phyloP scores from a whole-genome alignment of 2,888 invertebrate genomes.

The Amblyjoppa fuscipennis region DNA sequence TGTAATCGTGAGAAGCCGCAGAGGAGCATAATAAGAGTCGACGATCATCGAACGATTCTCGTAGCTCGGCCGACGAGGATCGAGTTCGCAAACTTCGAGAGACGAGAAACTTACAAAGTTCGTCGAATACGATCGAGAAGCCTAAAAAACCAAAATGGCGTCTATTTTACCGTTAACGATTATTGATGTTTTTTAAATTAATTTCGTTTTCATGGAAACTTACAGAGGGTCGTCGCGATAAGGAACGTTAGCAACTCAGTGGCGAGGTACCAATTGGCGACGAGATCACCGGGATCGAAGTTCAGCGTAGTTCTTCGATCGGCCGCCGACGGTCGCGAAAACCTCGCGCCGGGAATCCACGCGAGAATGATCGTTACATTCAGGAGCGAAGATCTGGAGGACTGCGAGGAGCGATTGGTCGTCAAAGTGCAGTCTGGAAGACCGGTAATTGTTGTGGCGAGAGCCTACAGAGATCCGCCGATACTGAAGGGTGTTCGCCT shows the following conservation, averaged over 20 bases:
- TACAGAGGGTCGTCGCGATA: conserved; percentile 72
- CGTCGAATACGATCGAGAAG: not conserved
- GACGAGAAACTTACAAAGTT: conserved; percentile 81
- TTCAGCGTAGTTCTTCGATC: conserved; percentile 77
- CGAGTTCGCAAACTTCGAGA: conserved; percentile 82
- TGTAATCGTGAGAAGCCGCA: conserved; percentile 28
- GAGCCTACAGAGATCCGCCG: conserved; percentile 82
- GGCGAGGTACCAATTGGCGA: conserved; percentile 78
- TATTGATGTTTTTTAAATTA: not conserved
- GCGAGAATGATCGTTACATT: conserved; percentile 81
- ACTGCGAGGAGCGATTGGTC: conserved; percentile 79
- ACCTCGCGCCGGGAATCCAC: conserved; percentile 85
- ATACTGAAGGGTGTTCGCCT: conserved; percentile 76
- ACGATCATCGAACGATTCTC: conserved; percentile 71
- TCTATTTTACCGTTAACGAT: conserved; percentile 7
- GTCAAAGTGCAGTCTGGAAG: conserved; percentile 81
- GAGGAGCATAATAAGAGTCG: conserved; percentile 69
- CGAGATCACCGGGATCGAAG: conserved; percentile 75
- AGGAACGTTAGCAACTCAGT: conserved; percentile 77
- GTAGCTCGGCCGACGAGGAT: conserved; percentile 78
- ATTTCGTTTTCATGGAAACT: conserved; percentile 7
- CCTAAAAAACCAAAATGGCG: not conserved
- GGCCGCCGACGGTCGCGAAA: conserved; percentile 60
- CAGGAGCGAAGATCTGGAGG: conserved; percentile 78
- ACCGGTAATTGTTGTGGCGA: conserved; percentile 77